Conservation (phyloP, 2,888 invertebrate species). For the Scaptomyza flava region DNA sequence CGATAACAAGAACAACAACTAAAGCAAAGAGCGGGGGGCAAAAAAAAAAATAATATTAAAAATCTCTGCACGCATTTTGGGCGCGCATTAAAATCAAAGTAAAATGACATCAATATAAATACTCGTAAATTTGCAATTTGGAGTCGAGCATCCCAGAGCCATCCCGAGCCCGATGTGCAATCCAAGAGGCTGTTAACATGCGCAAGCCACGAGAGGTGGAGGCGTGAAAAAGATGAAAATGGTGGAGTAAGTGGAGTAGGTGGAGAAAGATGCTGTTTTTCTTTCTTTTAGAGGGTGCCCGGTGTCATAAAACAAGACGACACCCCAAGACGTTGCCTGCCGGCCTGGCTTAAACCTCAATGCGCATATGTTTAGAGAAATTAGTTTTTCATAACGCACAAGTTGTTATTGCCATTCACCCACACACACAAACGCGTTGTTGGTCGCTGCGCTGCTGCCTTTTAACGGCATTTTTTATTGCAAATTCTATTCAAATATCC, state of each 20-base stretch:
- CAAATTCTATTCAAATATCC: constrained; percentile 82
- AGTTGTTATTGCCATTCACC: constrained; percentile 75
- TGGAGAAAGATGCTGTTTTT: neutral
- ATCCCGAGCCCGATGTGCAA: constrained; percentile 40
- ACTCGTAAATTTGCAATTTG: constrained; percentile 81
- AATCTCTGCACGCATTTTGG: constrained; percentile 78
- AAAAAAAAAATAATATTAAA: constrained; percentile 64
- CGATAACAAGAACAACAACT: neutral
- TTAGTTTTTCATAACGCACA: constrained; percentile 82
- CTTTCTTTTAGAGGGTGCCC: constrained; percentile 35
- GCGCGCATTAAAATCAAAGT: constrained; percentile 80
- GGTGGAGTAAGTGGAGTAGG: neutral
- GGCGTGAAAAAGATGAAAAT: neutral
- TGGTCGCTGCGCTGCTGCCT: constrained; percentile 45
- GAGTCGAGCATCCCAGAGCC: constrained; percentile 36
- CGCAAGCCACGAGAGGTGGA: constrained; percentile 7
- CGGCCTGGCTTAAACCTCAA: constrained; percentile 46
- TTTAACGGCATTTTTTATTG: constrained; percentile 81
- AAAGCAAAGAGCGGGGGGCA: neutral
- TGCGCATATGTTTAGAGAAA: constrained; percentile 81
- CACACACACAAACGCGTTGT: constrained; percentile 9
- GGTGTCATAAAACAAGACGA: constrained; percentile 55
- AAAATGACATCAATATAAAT: constrained; percentile 81
- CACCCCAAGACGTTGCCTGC: constrained; percentile 1
- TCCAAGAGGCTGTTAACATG: constrained; percentile 62